A percentile compares a stretch with the other conserved stretches of the same genome.
These are phyloP conservation scores for Alcedo atthis DNA, from an alignment of 2,797 vertebrate species.

Conservation along the genomic window DNA sequence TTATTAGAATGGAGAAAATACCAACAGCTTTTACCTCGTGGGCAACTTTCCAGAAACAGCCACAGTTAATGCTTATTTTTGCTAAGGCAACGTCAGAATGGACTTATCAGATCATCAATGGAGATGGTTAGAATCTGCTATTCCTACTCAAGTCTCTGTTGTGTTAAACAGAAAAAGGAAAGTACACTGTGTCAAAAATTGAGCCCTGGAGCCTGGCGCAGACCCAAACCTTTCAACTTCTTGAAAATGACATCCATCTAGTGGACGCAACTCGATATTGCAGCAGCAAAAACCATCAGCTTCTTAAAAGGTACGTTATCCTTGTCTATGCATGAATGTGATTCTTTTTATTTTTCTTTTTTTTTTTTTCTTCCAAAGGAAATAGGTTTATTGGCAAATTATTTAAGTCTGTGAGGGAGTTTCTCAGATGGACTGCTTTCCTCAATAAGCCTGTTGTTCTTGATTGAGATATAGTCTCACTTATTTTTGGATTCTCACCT, in stretches of 20 bases:
- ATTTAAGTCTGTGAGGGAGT: background rate
- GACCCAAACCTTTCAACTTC: background rate
- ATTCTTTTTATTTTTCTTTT: background rate
- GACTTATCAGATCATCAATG: background rate
- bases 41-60: background rate
- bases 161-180: background rate
- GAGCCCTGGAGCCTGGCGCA: background rate
- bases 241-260: slow-evolving; percentile 58
- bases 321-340: rapidly evolving
- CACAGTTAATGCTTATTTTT: background rate
- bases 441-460: background rate
- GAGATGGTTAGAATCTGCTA: background rate
- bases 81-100: background rate
- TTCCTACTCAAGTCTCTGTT: background rate
- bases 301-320: rapidly evolving
- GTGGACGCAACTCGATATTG: slow-evolving; percentile 36
- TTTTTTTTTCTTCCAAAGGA: background rate
- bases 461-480: background rate
- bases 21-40: background rate
- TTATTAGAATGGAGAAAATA: background rate
- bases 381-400: background rate
- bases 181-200: rapidly evolving
- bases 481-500: background rate
- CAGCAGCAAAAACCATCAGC: background rate
- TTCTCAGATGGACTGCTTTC: background rate